phyloP scores from a whole-genome alignment of 1,140 invertebrate species.

The Hermetia illucens region DNA sequence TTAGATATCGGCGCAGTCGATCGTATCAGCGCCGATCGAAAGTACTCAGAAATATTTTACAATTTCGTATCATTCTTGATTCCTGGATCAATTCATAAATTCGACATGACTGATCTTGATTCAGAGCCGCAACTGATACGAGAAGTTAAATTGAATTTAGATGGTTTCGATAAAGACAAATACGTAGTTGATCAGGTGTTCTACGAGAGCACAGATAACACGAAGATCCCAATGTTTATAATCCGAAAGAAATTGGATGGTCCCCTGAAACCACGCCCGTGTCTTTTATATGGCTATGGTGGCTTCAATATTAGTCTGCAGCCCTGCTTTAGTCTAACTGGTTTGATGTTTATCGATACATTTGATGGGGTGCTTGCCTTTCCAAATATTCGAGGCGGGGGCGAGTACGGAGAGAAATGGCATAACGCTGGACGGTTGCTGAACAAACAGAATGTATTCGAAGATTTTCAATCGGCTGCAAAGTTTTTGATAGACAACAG shows the following conservation, averaged over 20 bases:
- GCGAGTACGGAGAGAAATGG: constrained; percentile 96
- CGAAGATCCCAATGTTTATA: constrained; percentile 95
- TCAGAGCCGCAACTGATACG: constrained; percentile 47
- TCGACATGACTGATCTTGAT: constrained; percentile 56
- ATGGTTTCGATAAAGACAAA: constrained; percentile 63
- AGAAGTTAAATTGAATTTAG: constrained; percentile 57
- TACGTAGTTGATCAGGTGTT: constrained; percentile 87
- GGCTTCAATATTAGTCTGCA: constrained; percentile 90
- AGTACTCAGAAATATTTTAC: constrained; percentile 84
- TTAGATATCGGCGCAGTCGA: constrained; percentile 77
- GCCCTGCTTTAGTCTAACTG: constrained; percentile 49
- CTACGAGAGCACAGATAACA: constrained; percentile 89
- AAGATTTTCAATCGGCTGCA: constrained; percentile 90
- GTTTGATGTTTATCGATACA: constrained; percentile 77
- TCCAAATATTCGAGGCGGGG: constrained; percentile 91
- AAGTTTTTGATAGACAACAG: constrained; percentile 75
- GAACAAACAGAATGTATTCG: constrained; percentile 96
- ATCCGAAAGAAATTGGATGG: constrained; percentile 60
- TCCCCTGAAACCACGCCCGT: constrained; percentile 48
- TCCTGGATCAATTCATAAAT: constrained; percentile 74
- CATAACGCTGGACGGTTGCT: constrained; percentile 81
- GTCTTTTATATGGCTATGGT: constrained; percentile 92
- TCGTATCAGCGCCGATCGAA: constrained; percentile 70
- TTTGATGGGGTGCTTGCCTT: constrained; percentile 79
- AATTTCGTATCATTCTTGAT: constrained; percentile 87